These are phyloP conservation scores for Synergus laeviventris DNA, from an alignment of 2,888 invertebrate species.

Conservation along the genomic window DNA sequence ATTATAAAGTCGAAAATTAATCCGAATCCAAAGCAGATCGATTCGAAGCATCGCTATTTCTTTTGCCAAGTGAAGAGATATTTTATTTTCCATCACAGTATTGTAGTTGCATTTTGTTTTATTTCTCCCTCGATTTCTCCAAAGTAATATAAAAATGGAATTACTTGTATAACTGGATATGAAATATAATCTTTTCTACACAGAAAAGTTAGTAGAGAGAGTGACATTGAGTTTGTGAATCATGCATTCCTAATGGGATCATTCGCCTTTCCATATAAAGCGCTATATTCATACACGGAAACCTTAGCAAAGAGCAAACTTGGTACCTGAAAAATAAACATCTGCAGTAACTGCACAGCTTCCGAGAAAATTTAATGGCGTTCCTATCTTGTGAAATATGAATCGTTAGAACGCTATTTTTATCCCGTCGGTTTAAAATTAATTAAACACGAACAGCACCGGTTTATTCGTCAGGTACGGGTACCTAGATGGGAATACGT, in stretches of 20 bases:
- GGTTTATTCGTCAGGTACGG: slow-evolving; percentile 27
- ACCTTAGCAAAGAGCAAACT: slow-evolving; percentile 4
- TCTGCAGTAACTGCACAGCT: slow-evolving; percentile 19
- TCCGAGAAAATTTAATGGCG: slow-evolving; percentile 36
- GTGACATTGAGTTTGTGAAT: not conserved
- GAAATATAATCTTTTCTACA: not conserved
- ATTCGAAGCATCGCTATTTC: not conserved
- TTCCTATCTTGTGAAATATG: slow-evolving; percentile 35
- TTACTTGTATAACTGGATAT: not conserved
- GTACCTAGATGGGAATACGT: slow-evolving; percentile 12
- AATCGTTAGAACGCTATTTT: slow-evolving; percentile 36
- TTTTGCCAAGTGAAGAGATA: not conserved
- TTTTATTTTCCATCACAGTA: not conserved
- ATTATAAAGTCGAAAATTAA: not conserved
- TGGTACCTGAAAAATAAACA: slow-evolving; percentile 32
- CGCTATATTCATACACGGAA: slow-evolving; percentile 15
- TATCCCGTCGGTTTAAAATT: slow-evolving; percentile 29
- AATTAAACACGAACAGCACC: slow-evolving; percentile 33
- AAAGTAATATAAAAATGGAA: not conserved
- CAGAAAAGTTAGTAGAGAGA: not conserved
- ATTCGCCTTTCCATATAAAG: not conserved
- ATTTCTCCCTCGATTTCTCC: too few relatives aligned
- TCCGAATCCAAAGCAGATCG: not conserved
- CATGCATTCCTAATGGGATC: slow-evolving; percentile 25
- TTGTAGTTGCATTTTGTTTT: too few relatives aligned